These are phyloP conservation scores for Apomyelois bistriatella DNA, from an alignment of 2,888 invertebrate genomes.

Conservation along the genomic window DNA sequence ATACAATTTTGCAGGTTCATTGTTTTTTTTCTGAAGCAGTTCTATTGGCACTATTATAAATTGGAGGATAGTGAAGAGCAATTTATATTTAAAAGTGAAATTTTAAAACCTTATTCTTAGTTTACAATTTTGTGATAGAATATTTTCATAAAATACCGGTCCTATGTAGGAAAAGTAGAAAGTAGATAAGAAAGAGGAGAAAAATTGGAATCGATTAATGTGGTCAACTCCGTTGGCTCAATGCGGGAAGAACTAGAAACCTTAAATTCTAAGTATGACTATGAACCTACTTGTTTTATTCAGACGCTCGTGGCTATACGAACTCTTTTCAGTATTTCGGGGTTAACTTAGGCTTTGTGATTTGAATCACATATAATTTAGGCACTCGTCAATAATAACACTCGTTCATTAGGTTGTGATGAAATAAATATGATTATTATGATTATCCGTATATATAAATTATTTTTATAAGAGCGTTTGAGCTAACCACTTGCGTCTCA, in stretches of 20 bases:
- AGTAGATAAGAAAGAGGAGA: too few species aligned
- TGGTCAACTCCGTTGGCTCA: constrained; percentile 10
- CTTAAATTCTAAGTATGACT: constrained; percentile 15
- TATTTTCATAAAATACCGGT: too few species aligned
- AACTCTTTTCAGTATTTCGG: not conserved
- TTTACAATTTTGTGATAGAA: too few species aligned
- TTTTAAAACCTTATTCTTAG: too few species aligned
- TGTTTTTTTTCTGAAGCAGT: too few species aligned
- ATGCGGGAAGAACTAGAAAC: constrained; percentile 29
- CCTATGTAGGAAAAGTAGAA: too few species aligned
- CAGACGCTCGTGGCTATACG: not conserved
- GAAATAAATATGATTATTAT: not conserved
- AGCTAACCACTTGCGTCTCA: constrained; percentile 3
- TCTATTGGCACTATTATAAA: too few species aligned
- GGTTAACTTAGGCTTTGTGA: constrained; percentile 6
- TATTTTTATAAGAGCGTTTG: not conserved
- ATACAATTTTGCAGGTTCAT: too few species aligned
- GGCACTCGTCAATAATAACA: not conserved
- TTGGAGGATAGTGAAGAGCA: too few species aligned
- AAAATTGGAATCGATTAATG: too few species aligned
- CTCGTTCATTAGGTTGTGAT: not conserved
- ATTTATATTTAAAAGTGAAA: too few species aligned
- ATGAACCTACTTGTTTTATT: not conserved
- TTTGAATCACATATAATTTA: not conserved
- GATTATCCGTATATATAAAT: not conserved